phyloP scores from a whole-genome alignment of 2,797 vertebrate genomes.

The Arctocebus calabarensis region DNA sequence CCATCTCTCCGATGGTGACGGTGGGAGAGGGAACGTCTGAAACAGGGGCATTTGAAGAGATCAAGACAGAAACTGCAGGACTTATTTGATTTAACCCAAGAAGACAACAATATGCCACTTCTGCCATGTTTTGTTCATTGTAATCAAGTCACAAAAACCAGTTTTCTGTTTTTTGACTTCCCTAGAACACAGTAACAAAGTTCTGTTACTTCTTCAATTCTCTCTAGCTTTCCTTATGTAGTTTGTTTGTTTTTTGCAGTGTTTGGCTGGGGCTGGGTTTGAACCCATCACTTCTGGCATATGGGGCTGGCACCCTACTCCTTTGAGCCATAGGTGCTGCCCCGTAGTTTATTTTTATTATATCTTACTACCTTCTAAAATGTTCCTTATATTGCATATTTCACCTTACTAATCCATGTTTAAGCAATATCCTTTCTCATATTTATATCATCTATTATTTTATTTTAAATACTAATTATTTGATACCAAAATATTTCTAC shows the following conservation, averaged over 20 bases:
- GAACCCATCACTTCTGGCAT: no score
- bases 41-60: neutral
- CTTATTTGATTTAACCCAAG: neutral
- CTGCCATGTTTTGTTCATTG: neutral
- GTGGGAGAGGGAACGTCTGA: neutral
- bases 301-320: no score
- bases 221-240: neutral
- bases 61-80: neutral
- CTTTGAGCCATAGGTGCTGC: no score
- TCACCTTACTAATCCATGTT: neutral
- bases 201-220: neutral
- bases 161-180: neutral
- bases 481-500: constrained; percentile 21
- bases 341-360: neutral
- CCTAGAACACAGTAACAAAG: neutral
- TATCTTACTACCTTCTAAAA: neutral
- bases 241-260: neutral
- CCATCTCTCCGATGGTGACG: neutral
- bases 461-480: constrained; percentile 3
- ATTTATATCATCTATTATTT: neutral
- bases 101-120: neutral
- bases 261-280: no score
- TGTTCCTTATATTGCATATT: neutral
- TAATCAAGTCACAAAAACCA: neutral
- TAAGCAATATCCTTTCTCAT: neutral